Conservation (phyloP, 2,797 vertebrate genomes). For the Enteromius fasciolatus region DNA sequence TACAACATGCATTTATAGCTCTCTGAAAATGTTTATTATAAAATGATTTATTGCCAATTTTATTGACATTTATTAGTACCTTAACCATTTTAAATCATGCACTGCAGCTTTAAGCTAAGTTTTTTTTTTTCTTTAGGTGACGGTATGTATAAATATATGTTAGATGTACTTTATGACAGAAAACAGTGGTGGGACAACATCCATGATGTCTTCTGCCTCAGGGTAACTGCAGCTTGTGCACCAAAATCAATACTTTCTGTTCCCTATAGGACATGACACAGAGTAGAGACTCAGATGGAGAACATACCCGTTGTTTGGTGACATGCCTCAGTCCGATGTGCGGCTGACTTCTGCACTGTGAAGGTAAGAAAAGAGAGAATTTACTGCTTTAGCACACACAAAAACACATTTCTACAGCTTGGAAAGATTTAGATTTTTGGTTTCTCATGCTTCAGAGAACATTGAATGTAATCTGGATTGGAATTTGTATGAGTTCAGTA, state of each 20-base stretch:
- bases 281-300: not conserved
- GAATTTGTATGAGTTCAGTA: slow-evolving; percentile 5
- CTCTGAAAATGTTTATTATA: not conserved
- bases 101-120: not conserved
- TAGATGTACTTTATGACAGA: not conserved
- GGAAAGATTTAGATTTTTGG: not conserved
- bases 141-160: not conserved
- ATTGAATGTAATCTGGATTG: not conserved
- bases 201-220: slow-evolving; percentile 16
- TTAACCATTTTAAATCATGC: not conserved
- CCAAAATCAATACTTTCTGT: slow-evolving; percentile 36
- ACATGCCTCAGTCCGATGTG: slow-evolving; percentile 60
- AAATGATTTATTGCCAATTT: not conserved
- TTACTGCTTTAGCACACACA: slow-evolving; percentile 32
- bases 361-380: slow-evolving; percentile 17
- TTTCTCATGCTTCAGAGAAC: not conserved
- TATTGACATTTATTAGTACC: not conserved
- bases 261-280: slow-evolving; percentile 5
- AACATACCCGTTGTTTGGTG: slow-evolving; percentile 66
- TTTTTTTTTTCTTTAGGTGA: not conserved
- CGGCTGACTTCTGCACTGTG: slow-evolving; percentile 62
- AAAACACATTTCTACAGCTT: not conserved
- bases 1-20: not conserved
- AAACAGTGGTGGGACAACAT: slow-evolving; percentile 6
- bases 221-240: slow-evolving; percentile 11